A percentile compares a stretch with the other conserved stretches of the same genome.
phyloP scores from a whole-genome alignment of 2,797 vertebrate species.

The Phaenicophaeus curvirostris region DNA sequence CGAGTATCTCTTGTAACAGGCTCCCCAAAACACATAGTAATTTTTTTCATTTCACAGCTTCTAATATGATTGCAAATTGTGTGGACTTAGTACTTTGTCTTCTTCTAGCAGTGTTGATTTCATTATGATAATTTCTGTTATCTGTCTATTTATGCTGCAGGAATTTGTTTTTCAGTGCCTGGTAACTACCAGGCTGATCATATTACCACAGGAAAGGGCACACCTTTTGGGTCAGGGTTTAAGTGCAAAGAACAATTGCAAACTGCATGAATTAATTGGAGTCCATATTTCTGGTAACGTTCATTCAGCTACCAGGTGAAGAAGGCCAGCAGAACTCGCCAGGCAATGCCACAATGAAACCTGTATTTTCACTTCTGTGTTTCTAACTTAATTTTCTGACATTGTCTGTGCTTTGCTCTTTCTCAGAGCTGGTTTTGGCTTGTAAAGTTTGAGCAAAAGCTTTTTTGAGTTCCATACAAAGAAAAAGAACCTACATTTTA shows the following conservation, averaged over 20 bases:
- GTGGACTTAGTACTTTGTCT: constrained; percentile 64
- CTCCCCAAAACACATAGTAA: fast-evolving
- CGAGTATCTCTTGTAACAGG: background rate
- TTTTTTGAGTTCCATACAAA: background rate
- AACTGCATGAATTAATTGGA: background rate
- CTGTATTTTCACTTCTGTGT: background rate
- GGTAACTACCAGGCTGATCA: background rate
- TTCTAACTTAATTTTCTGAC: background rate
- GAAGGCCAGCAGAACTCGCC: background rate
- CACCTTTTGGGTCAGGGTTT: constrained; percentile 48
- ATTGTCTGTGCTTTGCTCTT: background rate
- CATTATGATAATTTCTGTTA: constrained; percentile 43
- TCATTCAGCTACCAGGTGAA: background rate
- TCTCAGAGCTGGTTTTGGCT: background rate
- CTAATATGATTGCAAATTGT: background rate
- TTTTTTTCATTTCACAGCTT: background rate
- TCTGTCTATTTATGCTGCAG: constrained; percentile 7
- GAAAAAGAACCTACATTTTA: background rate
- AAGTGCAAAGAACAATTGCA: constrained; percentile 59
- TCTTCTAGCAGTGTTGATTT: background rate
- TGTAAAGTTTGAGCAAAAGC: background rate
- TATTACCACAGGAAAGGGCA: constrained; percentile 15
- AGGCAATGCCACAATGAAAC: background rate
- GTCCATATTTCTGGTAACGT: background rate
- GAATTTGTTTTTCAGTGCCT: constrained; percentile 13